Conservation (phyloP, 2,888 invertebrate species). For the Agrochola lota region DNA sequence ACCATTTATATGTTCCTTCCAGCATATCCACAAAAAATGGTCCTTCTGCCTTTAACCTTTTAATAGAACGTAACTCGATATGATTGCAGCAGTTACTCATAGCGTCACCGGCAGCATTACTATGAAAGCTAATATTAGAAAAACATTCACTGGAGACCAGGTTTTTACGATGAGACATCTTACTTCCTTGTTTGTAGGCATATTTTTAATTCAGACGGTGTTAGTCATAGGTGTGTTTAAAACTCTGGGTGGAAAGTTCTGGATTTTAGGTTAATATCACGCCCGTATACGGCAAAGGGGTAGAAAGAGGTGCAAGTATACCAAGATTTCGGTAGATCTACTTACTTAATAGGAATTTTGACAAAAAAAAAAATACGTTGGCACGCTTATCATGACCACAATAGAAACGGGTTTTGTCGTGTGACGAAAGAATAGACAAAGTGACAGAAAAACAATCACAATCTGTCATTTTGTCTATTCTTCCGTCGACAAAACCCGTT, state of each 20-base stretch:
- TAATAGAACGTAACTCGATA: slow-evolving; percentile 55
- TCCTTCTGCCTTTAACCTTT: slow-evolving; percentile 11
- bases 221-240: slow-evolving; percentile 36
- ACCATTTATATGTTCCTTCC: not conserved
- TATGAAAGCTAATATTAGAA: slow-evolving; percentile 57
- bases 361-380: too few species aligned
- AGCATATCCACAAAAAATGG: not conserved
- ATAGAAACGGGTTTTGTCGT: too few species aligned
- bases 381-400: too few species aligned
- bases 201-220: slow-evolving; percentile 10
- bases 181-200: slow-evolving; percentile 50
- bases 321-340: too few species aligned
- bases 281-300: too few species aligned
- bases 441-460: too few species aligned
- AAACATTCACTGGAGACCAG: slow-evolving; percentile 48
- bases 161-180: slow-evolving; percentile 45
- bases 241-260: not conserved
- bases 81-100: slow-evolving; percentile 56
- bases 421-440: too few species aligned
- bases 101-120: slow-evolving; percentile 42
- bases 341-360: too few species aligned
- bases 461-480: too few species aligned
- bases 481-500: too few species aligned
- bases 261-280: not conserved
- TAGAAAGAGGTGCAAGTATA: too few species aligned